phyloP scores from a whole-genome alignment of 2,113 vertebrate species.

The Coracopsis vasa region DNA sequence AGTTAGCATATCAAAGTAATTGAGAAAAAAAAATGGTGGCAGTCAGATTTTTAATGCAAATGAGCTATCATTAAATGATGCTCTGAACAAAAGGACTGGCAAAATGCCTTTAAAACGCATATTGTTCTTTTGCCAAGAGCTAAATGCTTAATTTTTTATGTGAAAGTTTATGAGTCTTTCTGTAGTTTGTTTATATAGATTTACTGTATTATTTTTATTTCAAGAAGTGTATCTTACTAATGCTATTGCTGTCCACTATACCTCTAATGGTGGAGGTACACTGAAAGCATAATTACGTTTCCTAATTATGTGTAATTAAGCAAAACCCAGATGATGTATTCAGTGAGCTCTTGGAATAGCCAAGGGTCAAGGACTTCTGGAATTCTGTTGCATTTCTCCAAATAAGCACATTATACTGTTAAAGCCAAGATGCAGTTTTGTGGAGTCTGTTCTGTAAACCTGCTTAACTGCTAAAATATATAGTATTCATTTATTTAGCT shows the following conservation, averaged over 20 bases:
- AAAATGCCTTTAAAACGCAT: conserved; percentile 15
- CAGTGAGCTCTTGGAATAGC: conserved; percentile 71
- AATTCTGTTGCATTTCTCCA: conserved; percentile 72
- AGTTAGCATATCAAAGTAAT: conserved; percentile 56
- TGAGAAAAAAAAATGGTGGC: conserved; percentile 17
- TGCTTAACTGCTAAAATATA: conserved; percentile 68
- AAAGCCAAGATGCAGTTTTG: conserved; percentile 59
- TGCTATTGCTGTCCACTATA: conserved; percentile 67
- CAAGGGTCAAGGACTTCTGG: conserved; percentile 78
- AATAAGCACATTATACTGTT: conserved; percentile 71
- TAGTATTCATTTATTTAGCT: conserved; percentile 75
- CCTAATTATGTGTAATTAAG: conserved; percentile 84
- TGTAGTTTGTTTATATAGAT: conserved; percentile 29
- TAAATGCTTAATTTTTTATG: background rate
- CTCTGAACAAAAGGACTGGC: conserved; percentile 32
- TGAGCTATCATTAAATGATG: conserved; percentile 37
- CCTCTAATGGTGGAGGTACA: conserved; percentile 66
- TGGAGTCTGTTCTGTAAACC: conserved; percentile 63
- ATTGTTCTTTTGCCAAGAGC: conserved; percentile 22
- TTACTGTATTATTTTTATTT: conserved; percentile 30
- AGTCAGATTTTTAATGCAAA: conserved; percentile 47
- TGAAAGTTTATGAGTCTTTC: conserved; percentile 40
- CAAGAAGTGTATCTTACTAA: conserved; percentile 8
- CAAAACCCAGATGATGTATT: conserved; percentile 81
- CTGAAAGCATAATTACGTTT: conserved; percentile 77